Conservation (phyloP, 2,113 vertebrate species). For the Callospermophilus lateralis region DNA sequence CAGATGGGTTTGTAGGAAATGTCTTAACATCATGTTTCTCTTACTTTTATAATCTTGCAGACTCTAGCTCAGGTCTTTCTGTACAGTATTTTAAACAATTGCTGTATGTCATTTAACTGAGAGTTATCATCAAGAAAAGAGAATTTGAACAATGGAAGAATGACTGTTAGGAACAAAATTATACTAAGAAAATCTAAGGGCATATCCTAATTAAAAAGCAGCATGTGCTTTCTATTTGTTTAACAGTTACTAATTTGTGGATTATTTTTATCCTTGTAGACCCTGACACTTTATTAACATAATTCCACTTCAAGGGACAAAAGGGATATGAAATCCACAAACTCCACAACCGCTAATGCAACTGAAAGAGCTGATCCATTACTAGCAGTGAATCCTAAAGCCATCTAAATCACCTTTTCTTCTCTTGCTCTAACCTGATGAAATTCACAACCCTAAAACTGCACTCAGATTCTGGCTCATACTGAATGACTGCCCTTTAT, state of each 20-base stretch:
- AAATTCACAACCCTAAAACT: neutral
- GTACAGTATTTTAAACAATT: neutral
- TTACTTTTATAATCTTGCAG: neutral
- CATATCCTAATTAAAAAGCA: neutral
- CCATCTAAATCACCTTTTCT: neutral
- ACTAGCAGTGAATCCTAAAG: conserved; percentile 23
- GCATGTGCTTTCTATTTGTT: neutral
- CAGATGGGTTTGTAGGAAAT: neutral
- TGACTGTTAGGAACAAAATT: neutral
- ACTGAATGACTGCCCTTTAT: neutral
- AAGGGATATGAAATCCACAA: neutral
- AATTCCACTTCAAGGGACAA: neutral
- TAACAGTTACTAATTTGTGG: neutral
- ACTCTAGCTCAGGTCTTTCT: neutral
- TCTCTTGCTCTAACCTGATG: neutral
- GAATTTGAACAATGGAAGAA: neutral
- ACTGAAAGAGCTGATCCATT: neutral
- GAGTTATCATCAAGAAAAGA: neutral
- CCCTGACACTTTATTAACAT: neutral
- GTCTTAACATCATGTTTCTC: neutral
- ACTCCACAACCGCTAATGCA: neutral
- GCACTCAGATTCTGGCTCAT: neutral
- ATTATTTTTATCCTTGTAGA: neutral
- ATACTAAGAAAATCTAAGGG: neutral
- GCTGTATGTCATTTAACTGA: neutral